Conservation (phyloP, 64 coral and sea anemone genomes). For the Porites australiensis region DNA sequence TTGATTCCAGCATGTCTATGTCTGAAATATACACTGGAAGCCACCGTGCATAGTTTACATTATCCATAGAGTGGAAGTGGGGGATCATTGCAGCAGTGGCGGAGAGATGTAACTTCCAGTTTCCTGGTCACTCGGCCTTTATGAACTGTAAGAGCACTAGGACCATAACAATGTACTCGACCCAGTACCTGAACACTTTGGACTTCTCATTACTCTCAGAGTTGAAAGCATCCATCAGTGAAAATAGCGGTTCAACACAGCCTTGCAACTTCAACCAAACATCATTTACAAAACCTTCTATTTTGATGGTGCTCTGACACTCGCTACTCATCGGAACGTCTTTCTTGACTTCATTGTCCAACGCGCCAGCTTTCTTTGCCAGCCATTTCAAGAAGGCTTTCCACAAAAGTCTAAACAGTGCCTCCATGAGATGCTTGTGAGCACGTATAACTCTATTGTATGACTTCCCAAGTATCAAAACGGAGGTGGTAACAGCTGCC, state of each 20-base stretch:
- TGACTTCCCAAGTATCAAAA: constrained; percentile 56
- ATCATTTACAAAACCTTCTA: not conserved
- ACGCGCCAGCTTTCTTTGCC: not conserved
- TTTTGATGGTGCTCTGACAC: not conserved
- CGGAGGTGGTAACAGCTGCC: constrained; percentile 52
- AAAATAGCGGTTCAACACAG: constrained; percentile 29
- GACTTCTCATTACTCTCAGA: constrained; percentile 46
- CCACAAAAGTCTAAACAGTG: constrained; percentile 52
- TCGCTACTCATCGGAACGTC: not conserved
- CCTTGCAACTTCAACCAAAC: constrained; percentile 19
- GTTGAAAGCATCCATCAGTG: constrained; percentile 29
- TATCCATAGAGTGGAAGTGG: constrained; percentile 17
- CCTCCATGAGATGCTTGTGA: constrained; percentile 63
- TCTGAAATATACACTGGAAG: constrained; percentile 40
- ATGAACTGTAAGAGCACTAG: constrained; percentile 20
- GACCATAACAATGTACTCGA: constrained; percentile 38
- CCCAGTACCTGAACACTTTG: constrained; percentile 25
- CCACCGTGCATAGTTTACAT: constrained; percentile 19
- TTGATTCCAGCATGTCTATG: constrained; percentile 8
- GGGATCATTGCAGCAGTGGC: not conserved
- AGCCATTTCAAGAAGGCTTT: constrained; percentile 49
- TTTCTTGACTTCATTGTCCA: constrained; percentile 27
- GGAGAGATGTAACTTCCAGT: not conserved
- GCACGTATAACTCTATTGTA: constrained; percentile 52
- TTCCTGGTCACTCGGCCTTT: constrained; percentile 24